Evolutionary conservation across 1,140 invertebrate species (phyloP), one percentile per base, ranked within the genome.

Genomic region (Caerostris extrusa): DNA sequence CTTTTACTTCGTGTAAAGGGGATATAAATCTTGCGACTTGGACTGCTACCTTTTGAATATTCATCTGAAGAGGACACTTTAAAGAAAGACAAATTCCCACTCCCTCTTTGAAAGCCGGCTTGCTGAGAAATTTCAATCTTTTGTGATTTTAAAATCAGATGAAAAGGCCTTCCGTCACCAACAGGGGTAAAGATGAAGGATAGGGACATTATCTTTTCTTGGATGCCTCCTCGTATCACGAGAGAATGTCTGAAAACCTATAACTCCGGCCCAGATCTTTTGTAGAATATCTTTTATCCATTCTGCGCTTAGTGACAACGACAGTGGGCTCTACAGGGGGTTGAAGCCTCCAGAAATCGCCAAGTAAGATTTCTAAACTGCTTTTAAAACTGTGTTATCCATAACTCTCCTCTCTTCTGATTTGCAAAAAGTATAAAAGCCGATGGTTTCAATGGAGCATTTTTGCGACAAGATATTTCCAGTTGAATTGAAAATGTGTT

Each of bases 141-240:
- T 77, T 77, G 71, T 77, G 82, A 83, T 83, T 19, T 56, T 17
- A 83, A 83, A 83, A 83, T 83, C 82, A 58, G 56, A 57, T 83
- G 82, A 56, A 83, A 83, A 56, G 82, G 12, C 17, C 17, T 19
- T 56, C 82, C 82, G 55, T 83, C 82, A 83, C 7, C 5, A 3
- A 7, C 82, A 83, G 82, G 19, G 64, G 86, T 50, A 50, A 5
- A 14, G 60, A 88, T 88, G 86, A 88, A 64, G 64, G 86, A 88
- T 88, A 88, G 58, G 50, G 86, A 88, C 86, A 88, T 88, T 88
- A 88, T 88, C 86, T 67, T 64, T 88, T 67, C 58, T 34, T 34
- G 58, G 61, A 64, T 88, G 34, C 86, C 53, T 88, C 53, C 83
- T 58, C 83, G 58, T 85, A 85, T 58, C 83, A 77, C 10, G 53